Conservation (phyloP, 2,888 invertebrate genomes). For the Cephalotes varians region DNA sequence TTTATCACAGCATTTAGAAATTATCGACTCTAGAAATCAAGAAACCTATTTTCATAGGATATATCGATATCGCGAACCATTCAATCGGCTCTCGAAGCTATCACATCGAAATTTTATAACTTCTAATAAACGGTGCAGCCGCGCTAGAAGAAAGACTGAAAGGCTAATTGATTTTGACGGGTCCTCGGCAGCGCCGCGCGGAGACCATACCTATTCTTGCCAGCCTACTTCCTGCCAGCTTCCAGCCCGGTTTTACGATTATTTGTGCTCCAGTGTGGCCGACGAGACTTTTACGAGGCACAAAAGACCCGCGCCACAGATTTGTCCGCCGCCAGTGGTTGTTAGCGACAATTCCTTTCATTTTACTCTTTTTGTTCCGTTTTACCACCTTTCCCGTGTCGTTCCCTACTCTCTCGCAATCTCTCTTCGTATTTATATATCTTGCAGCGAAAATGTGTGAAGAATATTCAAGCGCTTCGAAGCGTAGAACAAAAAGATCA, state of each 20-base stretch:
- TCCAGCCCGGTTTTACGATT: slow-evolving; percentile 80
- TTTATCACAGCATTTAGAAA: neutral
- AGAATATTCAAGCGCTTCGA: slow-evolving; percentile 44
- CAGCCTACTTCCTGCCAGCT: slow-evolving; percentile 83
- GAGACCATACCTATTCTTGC: slow-evolving; percentile 68
- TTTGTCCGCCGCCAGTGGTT: slow-evolving; percentile 77
- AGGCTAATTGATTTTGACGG: slow-evolving; percentile 82
- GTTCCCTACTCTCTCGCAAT: slow-evolving; percentile 38
- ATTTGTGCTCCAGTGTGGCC: slow-evolving; percentile 76
- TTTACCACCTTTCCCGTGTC: slow-evolving; percentile 53
- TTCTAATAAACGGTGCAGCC: slow-evolving; percentile 82
- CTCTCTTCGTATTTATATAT: slow-evolving; percentile 22
- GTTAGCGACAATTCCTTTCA: slow-evolving; percentile 78
- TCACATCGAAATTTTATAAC: slow-evolving; percentile 81
- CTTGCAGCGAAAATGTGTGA: slow-evolving; percentile 44
- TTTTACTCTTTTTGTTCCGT: slow-evolving; percentile 68
- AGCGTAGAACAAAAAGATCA: slow-evolving; percentile 34
- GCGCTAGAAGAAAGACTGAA: slow-evolving; percentile 73
- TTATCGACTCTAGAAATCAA: neutral
- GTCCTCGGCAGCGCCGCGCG: slow-evolving; percentile 74
- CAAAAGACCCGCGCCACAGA: slow-evolving; percentile 77
- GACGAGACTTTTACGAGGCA: slow-evolving; percentile 79
- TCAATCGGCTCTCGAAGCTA: slow-evolving; percentile 65
- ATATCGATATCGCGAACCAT: slow-evolving; percentile 53
- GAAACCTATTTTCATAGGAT: neutral